Conservation (phyloP, 2,888 invertebrate genomes). For the Rhingia campestris region DNA sequence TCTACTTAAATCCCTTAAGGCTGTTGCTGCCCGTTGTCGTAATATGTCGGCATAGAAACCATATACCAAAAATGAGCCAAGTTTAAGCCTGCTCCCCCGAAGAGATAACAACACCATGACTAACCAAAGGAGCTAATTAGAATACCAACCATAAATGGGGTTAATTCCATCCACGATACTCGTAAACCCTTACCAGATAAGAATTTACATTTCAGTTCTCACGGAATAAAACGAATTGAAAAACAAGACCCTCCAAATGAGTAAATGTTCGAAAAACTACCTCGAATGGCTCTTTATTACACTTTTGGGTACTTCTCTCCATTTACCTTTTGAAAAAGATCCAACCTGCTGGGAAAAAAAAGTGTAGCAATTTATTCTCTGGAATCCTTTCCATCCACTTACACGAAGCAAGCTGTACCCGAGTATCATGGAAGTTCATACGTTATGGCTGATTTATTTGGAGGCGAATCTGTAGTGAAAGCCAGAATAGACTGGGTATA, state of each 20-base stretch:
- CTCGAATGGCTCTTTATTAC: constrained; percentile 40
- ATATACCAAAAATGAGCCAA: constrained; percentile 25
- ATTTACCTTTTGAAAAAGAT: constrained; percentile 26
- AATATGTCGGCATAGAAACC: constrained; percentile 25
- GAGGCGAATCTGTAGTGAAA: constrained; percentile 36
- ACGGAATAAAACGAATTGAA: constrained; percentile 7
- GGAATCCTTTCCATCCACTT: background rate
- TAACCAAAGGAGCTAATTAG: constrained; percentile 46
- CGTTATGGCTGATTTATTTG: constrained; percentile 52
- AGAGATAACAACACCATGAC: background rate
- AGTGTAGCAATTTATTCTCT: constrained; percentile 12
- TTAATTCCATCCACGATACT: constrained; percentile 16
- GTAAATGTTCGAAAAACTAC: constrained; percentile 37
- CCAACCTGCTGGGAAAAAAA: background rate
- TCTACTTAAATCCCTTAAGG: constrained; percentile 25
- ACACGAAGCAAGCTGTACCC: background rate
- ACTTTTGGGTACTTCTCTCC: constrained; percentile 28
- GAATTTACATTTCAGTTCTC: background rate
- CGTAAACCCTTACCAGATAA: background rate
- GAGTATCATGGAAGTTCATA: constrained; percentile 1
- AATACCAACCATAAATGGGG: constrained; percentile 43
- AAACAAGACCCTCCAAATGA: constrained; percentile 25
- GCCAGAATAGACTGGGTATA: constrained; percentile 22
- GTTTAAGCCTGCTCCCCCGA: constrained; percentile 28
- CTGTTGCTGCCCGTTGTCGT: constrained; percentile 33